Conservation (phyloP, 1,140 invertebrate genomes). For the Littorina saxatilis region DNA sequence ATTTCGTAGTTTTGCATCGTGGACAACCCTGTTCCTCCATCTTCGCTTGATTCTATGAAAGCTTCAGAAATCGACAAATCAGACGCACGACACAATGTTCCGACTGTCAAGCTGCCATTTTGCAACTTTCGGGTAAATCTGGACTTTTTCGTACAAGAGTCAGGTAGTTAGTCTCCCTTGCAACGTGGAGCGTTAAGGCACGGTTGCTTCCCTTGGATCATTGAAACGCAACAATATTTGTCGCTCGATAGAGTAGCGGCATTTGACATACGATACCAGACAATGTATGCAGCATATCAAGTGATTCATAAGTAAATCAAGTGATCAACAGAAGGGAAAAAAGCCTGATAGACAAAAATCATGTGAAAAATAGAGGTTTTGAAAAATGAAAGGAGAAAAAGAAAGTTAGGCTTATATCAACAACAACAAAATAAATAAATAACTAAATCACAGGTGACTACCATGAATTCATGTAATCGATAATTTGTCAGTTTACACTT, state of each 20-base stretch:
- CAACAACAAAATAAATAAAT: neutral
- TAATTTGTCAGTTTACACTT: no score
- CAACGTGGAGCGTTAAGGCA: neutral
- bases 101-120: neutral
- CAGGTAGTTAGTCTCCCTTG: neutral
- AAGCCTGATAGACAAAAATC: no score
- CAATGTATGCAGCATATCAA: neutral
- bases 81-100: no score
- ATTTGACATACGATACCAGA: no score
- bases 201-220: neutral
- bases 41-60: no score
- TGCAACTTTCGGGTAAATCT: neutral
- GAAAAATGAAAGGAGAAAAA: neutral
- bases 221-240: no score
- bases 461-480: neutral
- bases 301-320: neutral
- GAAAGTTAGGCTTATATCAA: neutral
- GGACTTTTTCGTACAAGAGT: neutral
- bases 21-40: conserved; percentile 88
- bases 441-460: neutral
- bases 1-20: conserved; percentile 98
- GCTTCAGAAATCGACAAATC: no score
- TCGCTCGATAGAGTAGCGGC: no score
- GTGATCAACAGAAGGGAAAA: neutral
- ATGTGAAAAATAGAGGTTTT: neutral